These are phyloP conservation scores for Huso huso DNA, from an alignment of 2,797 vertebrate species.

Conservation along the genomic window DNA sequence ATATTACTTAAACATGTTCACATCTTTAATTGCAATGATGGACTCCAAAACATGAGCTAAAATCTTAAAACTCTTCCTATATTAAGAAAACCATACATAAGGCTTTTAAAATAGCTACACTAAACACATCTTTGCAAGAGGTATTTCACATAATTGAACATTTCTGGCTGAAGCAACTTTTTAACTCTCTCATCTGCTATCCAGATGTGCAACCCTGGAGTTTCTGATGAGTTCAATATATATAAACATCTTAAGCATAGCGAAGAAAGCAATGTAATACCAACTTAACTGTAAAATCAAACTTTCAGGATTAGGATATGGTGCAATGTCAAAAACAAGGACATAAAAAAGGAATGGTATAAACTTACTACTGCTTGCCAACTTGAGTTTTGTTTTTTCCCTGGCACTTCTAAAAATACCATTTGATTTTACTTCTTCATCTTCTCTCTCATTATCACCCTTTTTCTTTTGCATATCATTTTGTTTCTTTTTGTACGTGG, in stretches of 20 bases:
- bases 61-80: conserved; percentile 17
- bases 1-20: too few relatives aligned
- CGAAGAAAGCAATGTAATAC: too few relatives aligned
- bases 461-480: conserved; percentile 91
- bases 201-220: conserved; percentile 31
- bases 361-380: conserved; percentile 88
- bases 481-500: conserved; percentile 98
- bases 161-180: conserved; percentile 22
- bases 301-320: too few relatives aligned
- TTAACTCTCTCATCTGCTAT: conserved; percentile 28
- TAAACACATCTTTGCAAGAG: conserved; percentile 29
- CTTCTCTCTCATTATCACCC: conserved; percentile 78
- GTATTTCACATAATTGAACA: conserved; percentile 34
- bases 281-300: too few relatives aligned
- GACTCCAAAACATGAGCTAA: conserved; percentile 26
- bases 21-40: conserved; percentile 9
- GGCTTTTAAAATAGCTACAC: neutral
- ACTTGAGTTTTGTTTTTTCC: conserved; percentile 89
- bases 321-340: too few relatives aligned
- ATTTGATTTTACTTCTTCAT: conserved; percentile 82
- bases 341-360: too few relatives aligned
- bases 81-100: conserved; percentile 22
- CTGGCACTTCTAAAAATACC: conserved; percentile 86
- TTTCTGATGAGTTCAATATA: conserved; percentile 20
- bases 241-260: too few relatives aligned